A percentile compares a stretch with the other conserved stretches of the same genome.
phyloP scores from a whole-genome alignment of 2,113 vertebrate species.

The Morone saxatilis region DNA sequence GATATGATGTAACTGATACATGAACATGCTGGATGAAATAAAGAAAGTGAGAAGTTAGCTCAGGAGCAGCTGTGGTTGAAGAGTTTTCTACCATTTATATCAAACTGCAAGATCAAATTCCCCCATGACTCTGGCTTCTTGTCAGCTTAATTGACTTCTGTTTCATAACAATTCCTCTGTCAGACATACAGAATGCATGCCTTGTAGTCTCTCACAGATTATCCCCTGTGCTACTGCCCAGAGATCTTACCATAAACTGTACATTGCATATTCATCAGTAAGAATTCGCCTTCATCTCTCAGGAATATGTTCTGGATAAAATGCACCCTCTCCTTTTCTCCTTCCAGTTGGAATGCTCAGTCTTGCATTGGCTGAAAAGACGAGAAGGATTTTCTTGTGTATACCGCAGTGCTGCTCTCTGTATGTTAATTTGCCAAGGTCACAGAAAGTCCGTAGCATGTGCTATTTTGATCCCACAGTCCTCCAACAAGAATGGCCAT shows the following conservation, averaged over 20 bases:
- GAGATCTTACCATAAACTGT: constrained; percentile 46
- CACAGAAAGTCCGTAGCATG: constrained; percentile 44
- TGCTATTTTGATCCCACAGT: constrained; percentile 55
- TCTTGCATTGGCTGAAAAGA: constrained; percentile 39
- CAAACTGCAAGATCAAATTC: neutral
- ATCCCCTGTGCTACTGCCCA: constrained; percentile 29
- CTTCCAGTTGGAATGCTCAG: constrained; percentile 28
- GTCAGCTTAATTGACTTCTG: constrained; percentile 48
- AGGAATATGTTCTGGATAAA: constrained; percentile 48
- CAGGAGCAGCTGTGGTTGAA: neutral
- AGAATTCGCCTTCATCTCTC: constrained; percentile 39
- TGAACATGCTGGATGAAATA: constrained; percentile 14
- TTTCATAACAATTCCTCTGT: constrained; percentile 37
- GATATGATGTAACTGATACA: constrained; percentile 13
- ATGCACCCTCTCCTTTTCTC: constrained; percentile 1
- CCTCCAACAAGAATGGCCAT: constrained; percentile 39
- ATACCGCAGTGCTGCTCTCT: constrained; percentile 38
- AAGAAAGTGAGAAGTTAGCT: constrained; percentile 11
- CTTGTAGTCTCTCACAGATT: constrained; percentile 12
- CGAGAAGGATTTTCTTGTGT: constrained; percentile 34
- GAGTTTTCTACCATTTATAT: constrained; percentile 22
- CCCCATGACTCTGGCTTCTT: constrained; percentile 6
- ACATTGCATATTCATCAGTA: constrained; percentile 64
- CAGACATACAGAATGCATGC: constrained; percentile 18
- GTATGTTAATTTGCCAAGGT: constrained; percentile 66